Evolutionary conservation across 2,888 invertebrate genomes (phyloP).

Genomic region (Cerastis leucographa): DNA sequence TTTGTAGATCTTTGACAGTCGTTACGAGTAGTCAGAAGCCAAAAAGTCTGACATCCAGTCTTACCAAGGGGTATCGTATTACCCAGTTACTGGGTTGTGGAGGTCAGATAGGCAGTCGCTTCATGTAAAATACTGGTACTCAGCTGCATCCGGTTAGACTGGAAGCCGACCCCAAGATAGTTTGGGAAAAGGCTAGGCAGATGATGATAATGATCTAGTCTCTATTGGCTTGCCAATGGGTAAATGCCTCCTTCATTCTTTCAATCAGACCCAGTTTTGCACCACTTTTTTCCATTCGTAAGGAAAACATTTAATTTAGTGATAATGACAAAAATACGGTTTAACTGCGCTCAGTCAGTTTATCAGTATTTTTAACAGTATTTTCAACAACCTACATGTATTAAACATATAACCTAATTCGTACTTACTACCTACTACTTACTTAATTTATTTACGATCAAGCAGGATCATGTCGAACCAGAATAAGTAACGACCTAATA

Average conservation of each 20-base stretch:
- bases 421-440: neutral
- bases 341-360: neutral
- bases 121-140: too few relatives aligned
- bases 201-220: too few relatives aligned
- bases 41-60: too few relatives aligned
- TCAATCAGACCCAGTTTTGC: neutral
- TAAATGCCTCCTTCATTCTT: neutral
- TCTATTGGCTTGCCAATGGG: neutral
- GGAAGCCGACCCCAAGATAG: too few relatives aligned
- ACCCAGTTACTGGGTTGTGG: too few relatives aligned
- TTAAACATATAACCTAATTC: neutral
- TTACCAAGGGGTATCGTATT: too few relatives aligned
- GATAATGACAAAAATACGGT: neutral
- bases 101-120: too few relatives aligned
- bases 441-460: constrained; percentile 6
- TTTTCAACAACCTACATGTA: neutral
- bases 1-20: too few relatives aligned
- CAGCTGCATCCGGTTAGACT: too few relatives aligned
- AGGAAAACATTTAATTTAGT: neutral
- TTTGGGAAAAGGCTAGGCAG: too few relatives aligned
- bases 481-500: constrained; percentile 21
- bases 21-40: too few relatives aligned
- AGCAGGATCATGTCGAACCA: constrained; percentile 1
- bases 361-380: neutral
- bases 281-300: neutral